phyloP scores from a whole-genome alignment of 2,888 invertebrate species.

The Rhaphigaster nebulosa region DNA sequence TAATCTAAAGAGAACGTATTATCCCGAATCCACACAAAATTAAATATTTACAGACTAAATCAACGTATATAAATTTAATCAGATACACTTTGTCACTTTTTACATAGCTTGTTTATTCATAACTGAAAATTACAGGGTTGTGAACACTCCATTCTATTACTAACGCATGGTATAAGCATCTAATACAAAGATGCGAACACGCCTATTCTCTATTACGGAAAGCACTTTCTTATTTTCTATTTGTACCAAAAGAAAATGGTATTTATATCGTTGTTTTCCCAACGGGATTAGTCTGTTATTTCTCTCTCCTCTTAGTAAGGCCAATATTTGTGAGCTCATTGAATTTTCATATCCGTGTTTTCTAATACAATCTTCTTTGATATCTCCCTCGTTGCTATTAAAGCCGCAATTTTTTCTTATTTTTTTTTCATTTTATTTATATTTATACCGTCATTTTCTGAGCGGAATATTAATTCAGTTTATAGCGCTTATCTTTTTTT shows the following conservation, averaged over 20 bases:
- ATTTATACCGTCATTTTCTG: background rate
- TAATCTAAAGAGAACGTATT: too few species aligned
- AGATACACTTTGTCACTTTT: too few species aligned
- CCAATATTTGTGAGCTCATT: background rate
- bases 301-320: background rate
- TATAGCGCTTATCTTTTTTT: too few species aligned
- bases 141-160: background rate
- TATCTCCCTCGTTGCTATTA: background rate
- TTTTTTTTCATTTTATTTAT: background rate
- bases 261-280: background rate
- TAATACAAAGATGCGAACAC: background rate
- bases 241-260: background rate
- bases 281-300: background rate
- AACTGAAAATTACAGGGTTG: too few species aligned
- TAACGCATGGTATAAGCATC: background rate
- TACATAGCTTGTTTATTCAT: too few species aligned
- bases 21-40: too few species aligned
- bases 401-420: background rate
- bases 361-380: background rate
- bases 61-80: too few species aligned
- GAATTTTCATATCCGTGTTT: background rate
- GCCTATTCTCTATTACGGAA: background rate
- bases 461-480: too few species aligned
- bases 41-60: too few species aligned
- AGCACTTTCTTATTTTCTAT: background rate